These are phyloP conservation scores for Cheilosia pagana DNA, from an alignment of 2,888 invertebrate species.

Conservation along the genomic window DNA sequence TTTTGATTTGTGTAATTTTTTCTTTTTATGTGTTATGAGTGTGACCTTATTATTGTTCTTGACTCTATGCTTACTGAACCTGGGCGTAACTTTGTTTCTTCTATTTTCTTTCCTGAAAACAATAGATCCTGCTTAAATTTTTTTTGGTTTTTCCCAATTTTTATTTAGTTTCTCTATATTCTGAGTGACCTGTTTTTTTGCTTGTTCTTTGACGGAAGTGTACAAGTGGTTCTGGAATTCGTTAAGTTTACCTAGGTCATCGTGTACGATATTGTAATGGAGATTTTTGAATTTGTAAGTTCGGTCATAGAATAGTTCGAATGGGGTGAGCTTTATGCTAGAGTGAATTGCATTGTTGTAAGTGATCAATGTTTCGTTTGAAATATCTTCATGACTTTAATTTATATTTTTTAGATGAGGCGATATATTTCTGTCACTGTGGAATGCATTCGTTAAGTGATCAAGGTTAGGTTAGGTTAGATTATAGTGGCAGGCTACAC, in stretches of 20 bases:
- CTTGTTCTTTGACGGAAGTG: background rate
- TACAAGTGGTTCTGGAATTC: background rate
- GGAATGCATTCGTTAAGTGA: conserved; percentile 20
- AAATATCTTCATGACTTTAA: conserved; percentile 9
- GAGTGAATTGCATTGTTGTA: conserved; percentile 14
- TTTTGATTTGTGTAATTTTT: conserved; percentile 25
- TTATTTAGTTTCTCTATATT: background rate
- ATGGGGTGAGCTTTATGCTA: conserved; percentile 6
- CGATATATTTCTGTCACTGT: conserved; percentile 4
- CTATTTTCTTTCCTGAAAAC: conserved; percentile 20
- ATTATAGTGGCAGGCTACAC: too few relatives aligned
- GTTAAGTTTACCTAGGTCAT: background rate
- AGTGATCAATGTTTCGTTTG: conserved; percentile 1
- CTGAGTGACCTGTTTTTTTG: background rate
- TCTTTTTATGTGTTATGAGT: conserved; percentile 12
- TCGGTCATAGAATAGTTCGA: conserved; percentile 8
- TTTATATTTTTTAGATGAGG: conserved; percentile 3
- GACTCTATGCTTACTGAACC: conserved; percentile 13
- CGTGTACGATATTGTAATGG: conserved; percentile 5
- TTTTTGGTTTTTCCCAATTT: background rate
- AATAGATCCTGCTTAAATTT: background rate
- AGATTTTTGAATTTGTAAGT: background rate
- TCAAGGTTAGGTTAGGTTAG: too few relatives aligned
- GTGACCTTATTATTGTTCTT: conserved; percentile 21
- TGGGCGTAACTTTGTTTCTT: conserved; percentile 15